These are phyloP conservation scores for Spinibarbus caldwelli DNA, from an alignment of 2,797 vertebrate genomes.

Conservation along the genomic window DNA sequence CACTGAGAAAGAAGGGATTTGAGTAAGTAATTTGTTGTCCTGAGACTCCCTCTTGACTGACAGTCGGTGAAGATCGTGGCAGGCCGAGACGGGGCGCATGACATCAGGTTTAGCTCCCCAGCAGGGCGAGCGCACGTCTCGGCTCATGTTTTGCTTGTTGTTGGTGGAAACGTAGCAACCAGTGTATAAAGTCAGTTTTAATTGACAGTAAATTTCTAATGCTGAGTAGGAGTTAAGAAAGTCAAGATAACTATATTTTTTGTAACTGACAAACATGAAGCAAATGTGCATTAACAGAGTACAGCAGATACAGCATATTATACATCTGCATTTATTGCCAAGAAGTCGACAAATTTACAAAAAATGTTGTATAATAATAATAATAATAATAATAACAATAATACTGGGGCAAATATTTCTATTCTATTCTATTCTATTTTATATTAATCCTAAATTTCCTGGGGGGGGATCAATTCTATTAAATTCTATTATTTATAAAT, in stretches of 20 bases:
- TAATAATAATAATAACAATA: too few relatives aligned
- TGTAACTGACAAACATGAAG: background rate
- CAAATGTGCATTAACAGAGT: background rate
- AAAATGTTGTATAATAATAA: too few relatives aligned
- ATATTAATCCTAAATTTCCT: too few relatives aligned
- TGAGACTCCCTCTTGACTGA: conserved; percentile 7
- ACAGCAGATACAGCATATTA: background rate
- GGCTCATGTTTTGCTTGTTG: conserved; percentile 42
- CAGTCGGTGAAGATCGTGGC: conserved; percentile 24
- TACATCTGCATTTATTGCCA: background rate
- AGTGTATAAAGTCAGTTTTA: conserved; percentile 56
- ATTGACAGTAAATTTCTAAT: conserved; percentile 63
- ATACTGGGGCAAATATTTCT: too few relatives aligned
- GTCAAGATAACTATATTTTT: conserved; percentile 37
- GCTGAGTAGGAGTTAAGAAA: conserved; percentile 42
- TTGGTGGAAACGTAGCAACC: conserved; percentile 50
- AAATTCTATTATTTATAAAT: too few relatives aligned
- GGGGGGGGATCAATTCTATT: too few relatives aligned
- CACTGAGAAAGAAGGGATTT: background rate
- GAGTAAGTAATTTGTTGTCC: background rate
- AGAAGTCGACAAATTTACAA: too few relatives aligned
- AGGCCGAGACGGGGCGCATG: conserved; percentile 45
- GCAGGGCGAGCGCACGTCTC: conserved; percentile 42
- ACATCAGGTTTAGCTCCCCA: conserved; percentile 52
- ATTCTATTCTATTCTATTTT: too few relatives aligned